Evolutionary conservation across 2,797 vertebrate genomes (phyloP), one percentile per base, ranked within the genome.

Genomic region (Enteromius unitaeniatus): DNA sequence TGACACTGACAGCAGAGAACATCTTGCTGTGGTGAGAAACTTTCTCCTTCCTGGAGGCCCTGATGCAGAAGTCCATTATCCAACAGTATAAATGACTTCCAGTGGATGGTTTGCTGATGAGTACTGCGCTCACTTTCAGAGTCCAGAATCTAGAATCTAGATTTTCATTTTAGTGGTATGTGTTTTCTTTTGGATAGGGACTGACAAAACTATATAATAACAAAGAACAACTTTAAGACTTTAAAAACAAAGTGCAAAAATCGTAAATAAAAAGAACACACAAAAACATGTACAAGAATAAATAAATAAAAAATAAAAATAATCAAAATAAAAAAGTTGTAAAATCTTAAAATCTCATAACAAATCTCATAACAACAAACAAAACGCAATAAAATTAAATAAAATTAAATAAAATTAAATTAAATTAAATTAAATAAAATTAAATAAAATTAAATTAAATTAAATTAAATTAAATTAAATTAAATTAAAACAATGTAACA

Each of bases 1-100:
- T 58, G n/a, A 55, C 72, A 34, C 72, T 37, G 72, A 55, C 19
- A 55, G 73, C 26, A 58, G 31, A 58, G 53, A 76, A 76, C 73
- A 76, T 58, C 34, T 15, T 2, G 21, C 11, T 58, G 31, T 9
- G 31, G 51, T 4, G 51, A n/a, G 72, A 28, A 55, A 37, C 73
- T 9, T 75, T 40, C 73, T 58, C 51, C 51, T 75, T 75, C 51
- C 51, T 58, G 51, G 28, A 75, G 51, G 73, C 49, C 31, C 0
- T 3, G 19, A 40, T 17, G 4, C 51, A 23, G 1, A 23, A 73
- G 31, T 37, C 11, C 3, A 15, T 37, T 75, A 37, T n/a, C 72
- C 55, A 4, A 51, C 28, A 1, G 28, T 34, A 34, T 5, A 74
- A 14, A 2, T 28, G 26, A 51, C 47, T 21, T 28, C 34, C 34